phyloP scores from a whole-genome alignment of 2,888 invertebrate genomes.

The Odontocolon sp. region DNA sequence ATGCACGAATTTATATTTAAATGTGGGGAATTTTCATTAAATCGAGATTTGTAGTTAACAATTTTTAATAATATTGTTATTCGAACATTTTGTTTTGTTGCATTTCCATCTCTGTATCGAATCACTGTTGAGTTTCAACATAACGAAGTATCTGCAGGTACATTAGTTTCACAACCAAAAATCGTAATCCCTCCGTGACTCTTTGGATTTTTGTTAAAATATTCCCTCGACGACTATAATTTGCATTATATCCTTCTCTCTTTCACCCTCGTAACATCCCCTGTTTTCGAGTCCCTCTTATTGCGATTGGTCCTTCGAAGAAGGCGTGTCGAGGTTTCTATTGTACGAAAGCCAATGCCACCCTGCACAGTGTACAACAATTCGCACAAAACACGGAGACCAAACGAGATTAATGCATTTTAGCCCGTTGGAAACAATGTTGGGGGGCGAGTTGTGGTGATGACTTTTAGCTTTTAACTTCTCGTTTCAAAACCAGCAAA shows the following conservation, averaged over 20 bases:
- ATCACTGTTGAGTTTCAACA: neutral
- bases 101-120: neutral
- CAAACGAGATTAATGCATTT: constrained; percentile 70
- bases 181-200: constrained; percentile 35
- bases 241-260: constrained; percentile 54
- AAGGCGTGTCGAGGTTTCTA: constrained; percentile 61
- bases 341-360: constrained; percentile 47
- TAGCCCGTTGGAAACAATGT: constrained; percentile 65
- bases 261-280: neutral
- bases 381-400: constrained; percentile 44
- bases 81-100: too few species aligned
- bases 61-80: too few species aligned
- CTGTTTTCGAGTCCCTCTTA: neutral
- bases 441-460: constrained; percentile 36
- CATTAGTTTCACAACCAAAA: neutral
- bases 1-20: too few species aligned
- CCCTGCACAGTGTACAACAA: constrained; percentile 14
- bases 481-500: neutral
- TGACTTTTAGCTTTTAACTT: neutral
- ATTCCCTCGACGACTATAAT: constrained; percentile 60
- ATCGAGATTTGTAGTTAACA: too few species aligned
- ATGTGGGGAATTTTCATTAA: too few species aligned
- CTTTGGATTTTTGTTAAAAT: constrained; percentile 35
- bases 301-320: constrained; percentile 36
- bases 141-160: neutral